These are phyloP conservation scores for Trilocha varians DNA, from an alignment of 2,888 invertebrate species.

Conservation along the genomic window DNA sequence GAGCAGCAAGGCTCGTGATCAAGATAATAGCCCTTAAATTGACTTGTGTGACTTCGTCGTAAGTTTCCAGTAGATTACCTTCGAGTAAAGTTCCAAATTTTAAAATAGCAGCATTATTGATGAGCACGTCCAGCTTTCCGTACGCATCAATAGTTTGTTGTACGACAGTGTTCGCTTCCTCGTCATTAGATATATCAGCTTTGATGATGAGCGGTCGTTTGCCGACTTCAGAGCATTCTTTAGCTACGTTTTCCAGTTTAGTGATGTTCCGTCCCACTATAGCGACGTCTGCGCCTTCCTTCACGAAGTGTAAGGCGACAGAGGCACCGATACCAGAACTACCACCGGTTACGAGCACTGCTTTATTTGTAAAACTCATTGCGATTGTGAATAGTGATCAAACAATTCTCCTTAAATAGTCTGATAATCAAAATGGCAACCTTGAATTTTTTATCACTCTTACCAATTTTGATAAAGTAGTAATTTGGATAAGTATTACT, in stretches of 20 bases:
- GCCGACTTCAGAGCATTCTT: not conserved
- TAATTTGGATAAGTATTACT: too few relatives aligned
- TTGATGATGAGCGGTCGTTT: not conserved
- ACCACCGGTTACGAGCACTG: conserved; percentile 1
- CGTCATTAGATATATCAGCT: not conserved
- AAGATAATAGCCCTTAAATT: conserved; percentile 18
- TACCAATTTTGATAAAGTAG: too few relatives aligned
- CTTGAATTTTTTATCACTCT: too few relatives aligned
- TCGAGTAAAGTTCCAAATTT: conserved; percentile 10
- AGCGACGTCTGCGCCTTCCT: conserved; percentile 12
- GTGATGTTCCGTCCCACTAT: not conserved
- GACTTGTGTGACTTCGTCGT: conserved; percentile 16
- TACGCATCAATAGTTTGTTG: conserved; percentile 9
- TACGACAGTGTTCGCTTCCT: not conserved
- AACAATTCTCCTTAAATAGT: too few relatives aligned
- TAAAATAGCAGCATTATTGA: conserved; percentile 25
- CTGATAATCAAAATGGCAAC: too few relatives aligned
- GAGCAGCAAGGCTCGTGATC: conserved; percentile 15
- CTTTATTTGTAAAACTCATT: conserved; percentile 1
- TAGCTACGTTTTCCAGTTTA: not conserved
- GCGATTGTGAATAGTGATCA: too few relatives aligned
- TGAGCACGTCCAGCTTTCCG: conserved; percentile 19
- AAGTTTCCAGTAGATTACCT: conserved; percentile 17
- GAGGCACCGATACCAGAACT: conserved; percentile 1
- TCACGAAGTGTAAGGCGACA: conserved; percentile 2